phyloP scores from a whole-genome alignment of 2,888 invertebrate genomes.

The Ophioninae sp. region DNA sequence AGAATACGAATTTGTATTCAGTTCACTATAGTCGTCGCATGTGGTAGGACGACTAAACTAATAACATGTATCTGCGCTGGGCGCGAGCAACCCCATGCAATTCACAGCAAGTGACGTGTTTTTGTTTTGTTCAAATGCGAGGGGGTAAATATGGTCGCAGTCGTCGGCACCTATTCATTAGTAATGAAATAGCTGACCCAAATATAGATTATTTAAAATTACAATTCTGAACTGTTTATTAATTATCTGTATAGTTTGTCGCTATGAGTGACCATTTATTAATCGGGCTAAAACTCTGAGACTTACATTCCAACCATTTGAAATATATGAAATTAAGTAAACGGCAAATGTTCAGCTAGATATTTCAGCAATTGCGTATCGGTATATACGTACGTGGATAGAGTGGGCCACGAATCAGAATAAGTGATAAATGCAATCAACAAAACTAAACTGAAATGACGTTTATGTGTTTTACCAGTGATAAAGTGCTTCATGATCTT shows the following conservation, averaged over 20 bases:
- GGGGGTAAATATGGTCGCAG: slow-evolving; percentile 26
- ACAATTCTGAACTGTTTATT: not conserved
- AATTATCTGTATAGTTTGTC: not conserved
- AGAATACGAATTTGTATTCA: slow-evolving; percentile 33
- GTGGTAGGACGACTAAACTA: slow-evolving; percentile 41
- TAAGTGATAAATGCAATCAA: not conserved
- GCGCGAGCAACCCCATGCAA: slow-evolving; percentile 37
- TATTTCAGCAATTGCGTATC: too few species aligned
- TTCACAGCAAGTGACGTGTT: slow-evolving; percentile 33
- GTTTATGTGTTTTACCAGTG: not conserved
- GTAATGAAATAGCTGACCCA: not conserved
- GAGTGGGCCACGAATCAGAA: not conserved
- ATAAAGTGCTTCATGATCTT: not conserved
- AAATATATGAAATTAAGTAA: not conserved
- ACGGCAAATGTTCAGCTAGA: too few species aligned
- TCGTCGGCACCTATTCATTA: not conserved
- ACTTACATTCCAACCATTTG: not conserved
- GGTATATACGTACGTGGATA: too few species aligned
- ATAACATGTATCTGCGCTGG: slow-evolving; percentile 30
- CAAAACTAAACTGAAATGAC: not conserved
- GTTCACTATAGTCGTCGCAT: slow-evolving; percentile 26
- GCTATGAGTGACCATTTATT: not conserved
- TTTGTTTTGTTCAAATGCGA: slow-evolving; percentile 37
- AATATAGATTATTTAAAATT: not conserved
- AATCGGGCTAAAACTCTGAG: not conserved